Evolutionary conservation across 2,888 invertebrate genomes (phyloP).

Genomic region (Stenotaenia linearis): DNA sequence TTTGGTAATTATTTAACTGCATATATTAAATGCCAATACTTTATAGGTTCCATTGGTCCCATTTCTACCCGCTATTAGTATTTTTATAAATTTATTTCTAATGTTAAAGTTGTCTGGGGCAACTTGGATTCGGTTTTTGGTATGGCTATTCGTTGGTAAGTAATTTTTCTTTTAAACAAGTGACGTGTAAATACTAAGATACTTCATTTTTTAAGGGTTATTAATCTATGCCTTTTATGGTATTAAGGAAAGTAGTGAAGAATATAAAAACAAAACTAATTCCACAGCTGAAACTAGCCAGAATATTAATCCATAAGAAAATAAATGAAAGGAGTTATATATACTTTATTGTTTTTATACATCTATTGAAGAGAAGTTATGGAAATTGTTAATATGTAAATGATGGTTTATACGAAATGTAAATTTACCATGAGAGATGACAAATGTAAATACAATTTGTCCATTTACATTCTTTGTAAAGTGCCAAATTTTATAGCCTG

Average conservation of each 20-base stretch:
- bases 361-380: constrained; percentile 1
- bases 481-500: not conserved
- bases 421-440: not conserved
- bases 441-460: not conserved
- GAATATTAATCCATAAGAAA: not conserved
- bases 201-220: constrained; percentile 26
- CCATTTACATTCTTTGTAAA: not conserved
- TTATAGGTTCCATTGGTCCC: constrained; percentile 75
- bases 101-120: constrained; percentile 70
- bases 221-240: constrained; percentile 30
- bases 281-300: not conserved
- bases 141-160: constrained; percentile 72
- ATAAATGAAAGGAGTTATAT: not conserved
- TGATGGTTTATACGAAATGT: not conserved
- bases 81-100: constrained; percentile 74
- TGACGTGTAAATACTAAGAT: too few species aligned
- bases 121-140: constrained; percentile 76
- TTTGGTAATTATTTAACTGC: constrained; percentile 46
- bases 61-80: constrained; percentile 70
- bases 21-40: constrained; percentile 44
- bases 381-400: not conserved
- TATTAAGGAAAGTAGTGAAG: constrained; percentile 31
- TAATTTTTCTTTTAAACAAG: too few species aligned
- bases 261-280: constrained; percentile 1
- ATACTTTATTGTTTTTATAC: constrained; percentile 13